These are phyloP conservation scores for Hystrix brachyura DNA, from an alignment of 2,113 vertebrate species.

Conservation along the genomic window DNA sequence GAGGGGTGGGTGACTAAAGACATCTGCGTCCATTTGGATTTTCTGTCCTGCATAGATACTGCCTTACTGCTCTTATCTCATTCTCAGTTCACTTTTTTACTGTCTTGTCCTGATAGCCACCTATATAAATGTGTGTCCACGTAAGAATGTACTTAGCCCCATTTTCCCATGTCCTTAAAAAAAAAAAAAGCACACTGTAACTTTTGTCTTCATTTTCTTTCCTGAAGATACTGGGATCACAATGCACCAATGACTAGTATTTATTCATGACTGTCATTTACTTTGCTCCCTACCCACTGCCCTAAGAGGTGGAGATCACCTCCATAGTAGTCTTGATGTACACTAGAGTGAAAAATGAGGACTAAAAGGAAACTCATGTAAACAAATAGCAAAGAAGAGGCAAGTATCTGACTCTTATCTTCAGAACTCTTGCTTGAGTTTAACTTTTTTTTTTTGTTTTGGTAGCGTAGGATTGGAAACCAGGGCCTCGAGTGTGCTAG, in stretches of 20 bases:
- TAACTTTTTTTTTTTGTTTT: background rate
- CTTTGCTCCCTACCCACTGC: background rate
- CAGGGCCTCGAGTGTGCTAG: background rate
- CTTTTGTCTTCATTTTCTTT: background rate
- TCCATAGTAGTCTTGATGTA: background rate
- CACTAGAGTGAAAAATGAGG: background rate
- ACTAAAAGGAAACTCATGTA: background rate
- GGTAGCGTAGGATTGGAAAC: background rate
- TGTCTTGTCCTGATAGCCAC: background rate
- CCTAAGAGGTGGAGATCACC: background rate
- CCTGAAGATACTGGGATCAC: conserved; percentile 16
- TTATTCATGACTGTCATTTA: background rate
- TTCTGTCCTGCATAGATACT: background rate
- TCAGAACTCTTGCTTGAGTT: background rate
- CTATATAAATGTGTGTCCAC: background rate
- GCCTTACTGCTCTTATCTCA: background rate
- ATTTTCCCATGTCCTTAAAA: conserved; percentile 26
- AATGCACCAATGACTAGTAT: background rate
- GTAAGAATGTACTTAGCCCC: background rate
- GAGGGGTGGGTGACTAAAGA: background rate
- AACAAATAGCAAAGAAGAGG: background rate
- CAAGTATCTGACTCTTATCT: background rate
- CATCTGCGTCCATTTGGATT: background rate
- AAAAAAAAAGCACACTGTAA: background rate
- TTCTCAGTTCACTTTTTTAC: background rate